Percentiles rank a stretch among this genome's conserved stretches.
phyloP scores from a whole-genome alignment of 2,113 vertebrate species.

The Meles meles region DNA sequence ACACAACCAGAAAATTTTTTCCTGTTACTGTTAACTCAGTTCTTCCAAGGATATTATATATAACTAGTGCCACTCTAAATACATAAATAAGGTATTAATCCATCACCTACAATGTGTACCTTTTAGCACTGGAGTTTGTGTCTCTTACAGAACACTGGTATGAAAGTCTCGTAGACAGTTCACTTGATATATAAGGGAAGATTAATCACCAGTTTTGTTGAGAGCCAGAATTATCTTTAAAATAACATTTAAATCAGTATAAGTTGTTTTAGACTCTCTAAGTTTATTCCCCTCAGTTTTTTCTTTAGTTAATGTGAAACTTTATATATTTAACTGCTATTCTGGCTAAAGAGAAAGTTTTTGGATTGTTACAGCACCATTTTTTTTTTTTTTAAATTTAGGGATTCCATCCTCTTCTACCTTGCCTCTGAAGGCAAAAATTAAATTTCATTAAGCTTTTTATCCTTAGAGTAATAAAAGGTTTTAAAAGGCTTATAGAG shows the following conservation, averaged over 20 bases:
- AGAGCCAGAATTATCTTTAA: neutral
- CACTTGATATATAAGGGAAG: neutral
- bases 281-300: neutral
- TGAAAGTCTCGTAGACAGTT: neutral
- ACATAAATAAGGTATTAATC: neutral
- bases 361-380: neutral
- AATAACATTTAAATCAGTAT: neutral
- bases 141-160: neutral
- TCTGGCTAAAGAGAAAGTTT: neutral
- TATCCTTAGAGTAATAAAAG: neutral
- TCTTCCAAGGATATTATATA: neutral
- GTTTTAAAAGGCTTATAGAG: neutral
- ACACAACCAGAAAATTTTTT: neutral
- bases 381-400: neutral
- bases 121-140: neutral
- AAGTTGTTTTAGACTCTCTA: neutral
- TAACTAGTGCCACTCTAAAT: neutral
- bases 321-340: neutral
- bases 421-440: slow-evolving; percentile 21
- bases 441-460: neutral
- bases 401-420: neutral
- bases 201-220: neutral
- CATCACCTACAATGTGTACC: neutral
- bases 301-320: slow-evolving; percentile 14
- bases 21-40: neutral